Conservation (phyloP, 2,113 vertebrate genomes). For the Rattus norvegicus region DNA sequence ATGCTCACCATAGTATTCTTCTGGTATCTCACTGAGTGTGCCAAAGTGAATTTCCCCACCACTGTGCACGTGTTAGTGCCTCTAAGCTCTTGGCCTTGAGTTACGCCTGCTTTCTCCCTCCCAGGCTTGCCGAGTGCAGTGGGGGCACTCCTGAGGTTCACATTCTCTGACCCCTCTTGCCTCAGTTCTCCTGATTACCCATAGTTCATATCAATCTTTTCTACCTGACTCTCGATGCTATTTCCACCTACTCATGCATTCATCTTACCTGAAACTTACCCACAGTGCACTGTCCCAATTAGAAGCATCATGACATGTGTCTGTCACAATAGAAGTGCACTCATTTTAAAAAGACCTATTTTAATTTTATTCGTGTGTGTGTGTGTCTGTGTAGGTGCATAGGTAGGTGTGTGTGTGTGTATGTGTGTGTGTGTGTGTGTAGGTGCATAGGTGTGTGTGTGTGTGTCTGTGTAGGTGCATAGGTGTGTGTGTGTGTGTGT, state of each 20-base stretch:
- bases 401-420: too few relatives aligned
- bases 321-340: background rate
- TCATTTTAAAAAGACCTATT: background rate
- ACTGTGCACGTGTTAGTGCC: background rate
- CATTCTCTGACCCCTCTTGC: background rate
- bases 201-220: background rate
- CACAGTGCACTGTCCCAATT: too few relatives aligned
- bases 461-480: too few relatives aligned
- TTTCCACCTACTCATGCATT: background rate
- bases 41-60: background rate
- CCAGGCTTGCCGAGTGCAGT: background rate
- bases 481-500: too few relatives aligned
- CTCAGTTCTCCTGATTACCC: background rate
- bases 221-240: background rate
- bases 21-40: background rate
- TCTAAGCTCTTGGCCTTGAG: background rate
- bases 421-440: too few relatives aligned
- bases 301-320: rapidly evolving
- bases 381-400: background rate
- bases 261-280: background rate
- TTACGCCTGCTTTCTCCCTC: background rate
- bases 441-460: too few relatives aligned
- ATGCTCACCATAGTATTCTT: background rate
- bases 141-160: background rate
- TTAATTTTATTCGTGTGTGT: background rate